Evolutionary conservation across 2,888 invertebrate species (phyloP).

Genomic region (Timema podura): DNA sequence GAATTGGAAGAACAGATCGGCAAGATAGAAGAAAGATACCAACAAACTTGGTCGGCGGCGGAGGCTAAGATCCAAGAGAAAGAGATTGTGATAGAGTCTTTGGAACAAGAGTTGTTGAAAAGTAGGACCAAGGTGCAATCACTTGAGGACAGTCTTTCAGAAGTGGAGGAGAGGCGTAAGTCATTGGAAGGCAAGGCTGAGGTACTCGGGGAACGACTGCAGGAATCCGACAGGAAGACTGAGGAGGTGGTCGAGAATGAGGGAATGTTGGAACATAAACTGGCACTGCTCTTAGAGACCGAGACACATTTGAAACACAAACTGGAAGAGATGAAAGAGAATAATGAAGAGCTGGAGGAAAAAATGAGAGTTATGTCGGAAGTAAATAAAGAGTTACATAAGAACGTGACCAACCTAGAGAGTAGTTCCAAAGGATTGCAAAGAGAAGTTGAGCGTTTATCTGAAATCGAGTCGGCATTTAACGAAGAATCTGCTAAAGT

Average conservation of each 20-base stretch:
- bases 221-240: slow-evolving; percentile 57
- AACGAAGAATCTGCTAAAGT: slow-evolving; percentile 40
- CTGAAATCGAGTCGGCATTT: slow-evolving; percentile 22
- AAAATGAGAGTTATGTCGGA: slow-evolving; percentile 14
- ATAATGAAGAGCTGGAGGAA: slow-evolving; percentile 50
- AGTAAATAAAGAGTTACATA: slow-evolving; percentile 8
- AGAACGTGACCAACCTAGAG: slow-evolving; percentile 8
- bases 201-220: slow-evolving; percentile 57
- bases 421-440: slow-evolving; percentile 11
- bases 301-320: slow-evolving; percentile 59
- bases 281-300: slow-evolving; percentile 57
- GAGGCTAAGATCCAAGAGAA: slow-evolving; percentile 71
- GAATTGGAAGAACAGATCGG: slow-evolving; percentile 38
- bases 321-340: slow-evolving; percentile 57
- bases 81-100: slow-evolving; percentile 67
- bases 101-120: slow-evolving; percentile 62
- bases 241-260: slow-evolving; percentile 55
- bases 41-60: slow-evolving; percentile 48
- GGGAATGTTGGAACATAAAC: slow-evolving; percentile 41
- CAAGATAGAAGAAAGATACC: slow-evolving; percentile 34
- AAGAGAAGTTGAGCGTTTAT: slow-evolving; percentile 23
- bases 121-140: slow-evolving; percentile 59
- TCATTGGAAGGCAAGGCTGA: slow-evolving; percentile 49
- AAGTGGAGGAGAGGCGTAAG: not conserved
- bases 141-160: slow-evolving; percentile 45